Conservation (phyloP, 2,797 vertebrate genomes). For the Trichosurus vulpecula region DNA sequence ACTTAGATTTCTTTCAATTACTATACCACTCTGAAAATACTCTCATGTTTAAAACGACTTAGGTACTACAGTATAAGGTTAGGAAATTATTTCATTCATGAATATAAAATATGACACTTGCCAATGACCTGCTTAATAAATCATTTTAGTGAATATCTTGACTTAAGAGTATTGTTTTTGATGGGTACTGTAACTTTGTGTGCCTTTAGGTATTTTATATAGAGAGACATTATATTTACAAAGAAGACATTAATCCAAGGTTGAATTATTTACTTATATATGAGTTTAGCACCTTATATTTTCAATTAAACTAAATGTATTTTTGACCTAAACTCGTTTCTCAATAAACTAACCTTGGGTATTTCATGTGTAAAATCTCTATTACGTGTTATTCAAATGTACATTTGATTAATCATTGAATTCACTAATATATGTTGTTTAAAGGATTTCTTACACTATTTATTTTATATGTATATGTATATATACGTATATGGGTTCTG, state of each 20-base stretch:
- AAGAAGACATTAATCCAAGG: conserved; percentile 42
- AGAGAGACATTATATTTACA: conserved; percentile 39
- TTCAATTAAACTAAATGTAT: conserved; percentile 43
- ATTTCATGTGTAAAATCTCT: conserved; percentile 35
- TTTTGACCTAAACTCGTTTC: conserved; percentile 35
- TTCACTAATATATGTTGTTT: conserved; percentile 58
- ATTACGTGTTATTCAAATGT: conserved; percentile 28
- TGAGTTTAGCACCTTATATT: conserved; percentile 44
- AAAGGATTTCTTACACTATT: conserved; percentile 45
- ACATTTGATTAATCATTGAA: conserved; percentile 39
- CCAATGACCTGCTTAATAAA: background rate
- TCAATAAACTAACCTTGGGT: conserved; percentile 28
- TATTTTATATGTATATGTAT: background rate
- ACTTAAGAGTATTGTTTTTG: conserved; percentile 19
- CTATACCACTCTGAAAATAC: background rate
- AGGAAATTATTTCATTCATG: conserved; percentile 24
- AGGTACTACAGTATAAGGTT: background rate
- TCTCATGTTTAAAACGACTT: conserved; percentile 37
- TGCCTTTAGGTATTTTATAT: conserved; percentile 53
- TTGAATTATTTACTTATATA: conserved; percentile 42
- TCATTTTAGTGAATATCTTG: conserved; percentile 22
- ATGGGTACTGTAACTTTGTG: conserved; percentile 43
- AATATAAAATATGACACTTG: background rate
- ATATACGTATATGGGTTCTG: conserved; percentile 17
- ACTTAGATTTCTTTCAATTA: background rate